Percentiles rank a stretch among this genome's conserved stretches.
Conservation (phyloP, 2,113 vertebrate genomes). For the Mastomys natalensis region DNA sequence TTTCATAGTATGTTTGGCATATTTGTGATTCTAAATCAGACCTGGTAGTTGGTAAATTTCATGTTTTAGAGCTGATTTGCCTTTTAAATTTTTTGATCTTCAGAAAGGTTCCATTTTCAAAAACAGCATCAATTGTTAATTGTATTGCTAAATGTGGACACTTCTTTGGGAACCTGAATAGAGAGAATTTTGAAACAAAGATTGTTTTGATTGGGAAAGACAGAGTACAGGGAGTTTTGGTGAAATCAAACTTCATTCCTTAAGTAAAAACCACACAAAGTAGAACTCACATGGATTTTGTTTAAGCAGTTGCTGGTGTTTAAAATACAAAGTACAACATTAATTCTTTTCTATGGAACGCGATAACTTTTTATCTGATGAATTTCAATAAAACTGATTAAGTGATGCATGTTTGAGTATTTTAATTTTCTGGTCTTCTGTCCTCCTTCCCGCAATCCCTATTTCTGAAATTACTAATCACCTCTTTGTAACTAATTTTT, state of each 20-base stretch:
- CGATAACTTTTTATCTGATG: constrained; percentile 55
- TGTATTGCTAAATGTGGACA: constrained; percentile 25
- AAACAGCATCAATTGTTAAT: constrained; percentile 23
- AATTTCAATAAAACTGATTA: constrained; percentile 79
- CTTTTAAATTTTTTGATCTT: background rate
- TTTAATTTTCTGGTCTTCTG: background rate
- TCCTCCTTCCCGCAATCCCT: background rate
- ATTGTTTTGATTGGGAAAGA: constrained; percentile 3
- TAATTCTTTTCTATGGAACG: constrained; percentile 11
- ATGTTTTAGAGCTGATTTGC: background rate
- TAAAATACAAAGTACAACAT: constrained; percentile 7
- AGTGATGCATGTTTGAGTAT: constrained; percentile 69
- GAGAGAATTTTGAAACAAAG: constrained; percentile 10
- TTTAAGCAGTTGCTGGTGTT: background rate
- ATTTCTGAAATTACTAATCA: background rate
- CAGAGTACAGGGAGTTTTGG: background rate
- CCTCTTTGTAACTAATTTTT: background rate
- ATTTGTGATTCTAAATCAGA: constrained; percentile 49
- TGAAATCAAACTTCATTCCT: background rate
- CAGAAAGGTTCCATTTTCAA: background rate
- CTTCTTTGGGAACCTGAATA: background rate
- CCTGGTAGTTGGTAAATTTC: background rate
- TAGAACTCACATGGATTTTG: background rate
- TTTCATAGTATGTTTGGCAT: background rate
- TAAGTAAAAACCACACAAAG: background rate